Percentiles rank a stretch among this genome's conserved stretches.
phyloP scores from a whole-genome alignment of 2,797 vertebrate genomes.

The Champsocephalus gunnari region DNA sequence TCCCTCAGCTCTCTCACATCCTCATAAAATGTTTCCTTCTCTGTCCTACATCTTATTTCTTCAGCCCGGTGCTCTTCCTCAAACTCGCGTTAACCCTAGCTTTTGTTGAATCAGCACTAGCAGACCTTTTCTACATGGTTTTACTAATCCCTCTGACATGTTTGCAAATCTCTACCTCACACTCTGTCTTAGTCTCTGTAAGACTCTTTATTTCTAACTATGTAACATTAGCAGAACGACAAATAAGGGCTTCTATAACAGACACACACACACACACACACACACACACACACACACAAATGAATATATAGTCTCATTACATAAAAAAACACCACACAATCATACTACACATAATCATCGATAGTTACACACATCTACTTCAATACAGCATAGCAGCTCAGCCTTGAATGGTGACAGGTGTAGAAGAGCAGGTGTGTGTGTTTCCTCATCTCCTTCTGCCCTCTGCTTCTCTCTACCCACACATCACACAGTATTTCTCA shows the following conservation, averaged over 20 bases:
- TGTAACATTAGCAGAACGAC: neutral
- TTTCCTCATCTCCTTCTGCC: constrained; percentile 15
- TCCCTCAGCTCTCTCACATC: neutral
- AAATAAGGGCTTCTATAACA: neutral
- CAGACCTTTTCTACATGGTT: constrained; percentile 21
- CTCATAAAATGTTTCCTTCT: neutral
- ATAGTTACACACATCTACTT: constrained; percentile 1
- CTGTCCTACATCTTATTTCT: constrained; percentile 4
- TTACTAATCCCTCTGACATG: constrained; percentile 55
- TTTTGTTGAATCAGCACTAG: constrained; percentile 56
- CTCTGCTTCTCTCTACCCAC: constrained; percentile 15
- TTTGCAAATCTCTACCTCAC: constrained; percentile 30
- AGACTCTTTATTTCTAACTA: neutral
- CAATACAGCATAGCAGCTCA: constrained; percentile 26
- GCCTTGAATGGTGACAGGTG: constrained; percentile 51
- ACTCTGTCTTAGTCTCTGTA: neutral
- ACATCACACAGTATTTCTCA: constrained; percentile 22
- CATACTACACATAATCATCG: neutral
- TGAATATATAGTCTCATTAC: neutral
- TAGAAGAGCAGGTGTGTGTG: constrained; percentile 5
- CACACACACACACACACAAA: neutral
- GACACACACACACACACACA: neutral
- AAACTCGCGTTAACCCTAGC: constrained; percentile 17
- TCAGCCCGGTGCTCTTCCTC: neutral
- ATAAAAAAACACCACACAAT: constrained; percentile 1